These are phyloP conservation scores for Chelon auratus DNA, from an alignment of 2,797 vertebrate species.

Conservation along the genomic window DNA sequence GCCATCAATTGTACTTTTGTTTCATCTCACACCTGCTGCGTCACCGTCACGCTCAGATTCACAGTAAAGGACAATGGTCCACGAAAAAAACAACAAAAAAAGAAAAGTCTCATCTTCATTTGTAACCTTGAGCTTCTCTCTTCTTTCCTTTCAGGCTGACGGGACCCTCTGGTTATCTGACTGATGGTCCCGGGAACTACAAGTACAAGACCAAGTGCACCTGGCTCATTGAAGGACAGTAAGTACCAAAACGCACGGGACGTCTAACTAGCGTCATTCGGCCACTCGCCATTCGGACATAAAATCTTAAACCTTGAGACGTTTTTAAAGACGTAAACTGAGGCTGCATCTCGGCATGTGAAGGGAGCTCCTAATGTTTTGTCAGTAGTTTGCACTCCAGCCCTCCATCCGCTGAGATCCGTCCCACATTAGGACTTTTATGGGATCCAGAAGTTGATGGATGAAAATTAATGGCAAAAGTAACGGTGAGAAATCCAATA, in stretches of 20 bases:
- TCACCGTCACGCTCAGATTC: neutral
- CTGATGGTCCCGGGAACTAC: constrained; percentile 97
- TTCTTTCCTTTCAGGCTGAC: constrained; percentile 85
- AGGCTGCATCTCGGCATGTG: too few species aligned
- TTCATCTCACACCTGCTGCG: neutral
- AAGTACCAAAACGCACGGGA: constrained; percentile 69
- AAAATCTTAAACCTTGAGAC: too few species aligned
- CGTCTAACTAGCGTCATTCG: too few species aligned
- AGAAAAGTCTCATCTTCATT: neutral
- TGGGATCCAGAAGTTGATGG: constrained; percentile 27
- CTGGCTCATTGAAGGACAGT: constrained; percentile 98
- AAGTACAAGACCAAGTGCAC: constrained; percentile 99
- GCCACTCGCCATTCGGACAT: too few species aligned
- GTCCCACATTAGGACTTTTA: neutral
- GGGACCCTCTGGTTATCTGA: constrained; percentile 91
- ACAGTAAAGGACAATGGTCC: neutral
- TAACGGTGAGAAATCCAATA: constrained; percentile 44
- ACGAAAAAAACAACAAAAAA: neutral
- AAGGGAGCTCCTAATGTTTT: neutral
- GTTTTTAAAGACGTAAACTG: too few species aligned
- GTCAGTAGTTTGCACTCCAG: neutral
- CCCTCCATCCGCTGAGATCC: neutral
- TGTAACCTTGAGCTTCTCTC: neutral
- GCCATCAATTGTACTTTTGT: too few species aligned
- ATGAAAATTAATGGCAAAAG: constrained; percentile 44